Conservation (phyloP, 1,140 invertebrate genomes). For the Lucilia sericata region DNA sequence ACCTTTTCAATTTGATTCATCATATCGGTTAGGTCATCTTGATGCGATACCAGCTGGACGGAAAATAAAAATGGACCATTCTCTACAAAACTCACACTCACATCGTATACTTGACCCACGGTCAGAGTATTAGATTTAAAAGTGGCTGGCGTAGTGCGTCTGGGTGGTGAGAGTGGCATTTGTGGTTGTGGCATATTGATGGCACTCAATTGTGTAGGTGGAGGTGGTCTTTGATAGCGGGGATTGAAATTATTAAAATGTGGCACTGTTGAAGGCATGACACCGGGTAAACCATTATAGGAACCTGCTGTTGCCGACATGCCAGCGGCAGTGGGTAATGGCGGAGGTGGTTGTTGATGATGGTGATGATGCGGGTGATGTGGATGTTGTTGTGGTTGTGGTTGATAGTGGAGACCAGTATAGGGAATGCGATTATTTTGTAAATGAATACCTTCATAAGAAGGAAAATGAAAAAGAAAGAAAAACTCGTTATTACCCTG, state of each 20-base stretch:
- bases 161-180: slow-evolving; percentile 49
- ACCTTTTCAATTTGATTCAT: slow-evolving; percentile 76
- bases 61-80: slow-evolving; percentile 82
- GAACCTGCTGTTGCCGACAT: slow-evolving; percentile 45
- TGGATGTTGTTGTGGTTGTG: background rate
- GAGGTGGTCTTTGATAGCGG: slow-evolving; percentile 45
- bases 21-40: slow-evolving; percentile 72
- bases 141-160: slow-evolving; percentile 63
- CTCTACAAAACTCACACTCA: slow-evolving; percentile 79
- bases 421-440: slow-evolving; percentile 46
- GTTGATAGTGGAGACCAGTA: slow-evolving; percentile 40
- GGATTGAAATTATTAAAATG: slow-evolving; percentile 34
- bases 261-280: slow-evolving; percentile 48
- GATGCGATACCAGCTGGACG: slow-evolving; percentile 74
- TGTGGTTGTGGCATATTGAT: slow-evolving; percentile 41
- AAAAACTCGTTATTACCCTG: background rate
- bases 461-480: background rate
- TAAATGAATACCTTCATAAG: slow-evolving; percentile 36
- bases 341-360: background rate
- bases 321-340: background rate
- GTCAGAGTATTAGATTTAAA: slow-evolving; percentile 72
- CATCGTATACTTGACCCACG: slow-evolving; percentile 71
- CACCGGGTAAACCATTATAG: slow-evolving; percentile 52
- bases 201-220: slow-evolving; percentile 17
- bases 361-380: background rate